Evolutionary conservation across 2,113 vertebrate genomes (phyloP).

Genomic region (Capreolus pygargus): DNA sequence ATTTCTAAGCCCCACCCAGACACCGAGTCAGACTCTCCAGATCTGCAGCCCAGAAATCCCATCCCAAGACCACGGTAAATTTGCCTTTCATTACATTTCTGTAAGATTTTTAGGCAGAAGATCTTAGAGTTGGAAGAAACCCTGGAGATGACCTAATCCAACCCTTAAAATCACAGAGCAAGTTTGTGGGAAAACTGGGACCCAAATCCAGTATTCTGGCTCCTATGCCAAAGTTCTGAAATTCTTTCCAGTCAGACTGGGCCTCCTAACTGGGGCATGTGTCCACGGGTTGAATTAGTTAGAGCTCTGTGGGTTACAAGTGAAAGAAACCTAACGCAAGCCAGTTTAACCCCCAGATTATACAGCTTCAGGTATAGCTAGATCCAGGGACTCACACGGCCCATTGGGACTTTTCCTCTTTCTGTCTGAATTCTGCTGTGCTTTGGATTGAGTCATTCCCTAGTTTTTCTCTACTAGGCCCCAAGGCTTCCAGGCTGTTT

Average conservation of each 20-base stretch:
- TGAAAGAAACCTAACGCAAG: not conserved
- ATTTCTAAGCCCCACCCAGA: not conserved
- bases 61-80: not conserved
- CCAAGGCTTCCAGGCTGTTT: not conserved
- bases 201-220: not conserved
- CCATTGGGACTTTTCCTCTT: not conserved
- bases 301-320: not conserved
- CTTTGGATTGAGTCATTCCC: not conserved
- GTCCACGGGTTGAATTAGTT: not conserved
- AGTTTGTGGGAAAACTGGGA: not conserved
- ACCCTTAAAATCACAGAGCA: not conserved
- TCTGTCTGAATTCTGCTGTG: not conserved
- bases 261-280: not conserved
- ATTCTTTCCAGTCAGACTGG: not conserved
- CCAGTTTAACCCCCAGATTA: not conserved
- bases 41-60: not conserved
- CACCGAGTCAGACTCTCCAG: not conserved
- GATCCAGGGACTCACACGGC: not conserved
- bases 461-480: not conserved
- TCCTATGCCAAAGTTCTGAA: not conserved
- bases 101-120: not conserved
- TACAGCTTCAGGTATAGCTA: not conserved
- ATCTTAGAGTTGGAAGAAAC: slow-evolving; percentile 20
- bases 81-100: slow-evolving; percentile 10
- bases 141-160: not conserved